Conservation (phyloP, 35 echinoderm and acorn worm species). For the Stichopus chloronotus region DNA sequence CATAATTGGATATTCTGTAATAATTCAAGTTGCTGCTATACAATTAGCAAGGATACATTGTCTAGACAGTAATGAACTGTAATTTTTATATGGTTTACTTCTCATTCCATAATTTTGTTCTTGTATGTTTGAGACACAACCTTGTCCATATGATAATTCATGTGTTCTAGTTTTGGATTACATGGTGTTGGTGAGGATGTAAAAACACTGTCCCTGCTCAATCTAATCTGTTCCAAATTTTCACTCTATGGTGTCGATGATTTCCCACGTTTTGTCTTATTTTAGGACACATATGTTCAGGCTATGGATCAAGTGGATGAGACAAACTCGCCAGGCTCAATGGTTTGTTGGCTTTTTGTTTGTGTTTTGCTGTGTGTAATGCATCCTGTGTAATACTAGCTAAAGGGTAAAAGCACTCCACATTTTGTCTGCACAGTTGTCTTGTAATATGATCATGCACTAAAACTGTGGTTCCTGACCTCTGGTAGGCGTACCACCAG, state of each 20-base stretch:
- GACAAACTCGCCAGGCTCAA: background rate
- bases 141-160: background rate
- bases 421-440: background rate
- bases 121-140: background rate
- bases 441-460: constrained; percentile 2
- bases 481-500: too few relatives aligned
- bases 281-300: background rate
- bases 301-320: too few relatives aligned
- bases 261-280: background rate
- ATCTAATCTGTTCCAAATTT: background rate
- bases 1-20: constrained; percentile 2
- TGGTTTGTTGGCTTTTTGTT: background rate
- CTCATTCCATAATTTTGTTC: constrained; percentile 10
- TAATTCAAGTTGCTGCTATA: constrained; percentile 2
- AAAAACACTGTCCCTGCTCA: background rate
- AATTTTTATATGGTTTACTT: background rate
- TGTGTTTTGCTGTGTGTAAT: constrained; percentile 10
- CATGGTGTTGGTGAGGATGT: background rate
- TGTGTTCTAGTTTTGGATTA: background rate
- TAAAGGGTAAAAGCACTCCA: background rate
- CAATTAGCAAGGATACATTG: background rate
- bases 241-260: background rate
- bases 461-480: background rate
- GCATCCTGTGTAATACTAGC: background rate
- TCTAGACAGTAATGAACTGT: background rate